Conservation (phyloP, 1,140 invertebrate species). For the Sweltsa coloradensis region DNA sequence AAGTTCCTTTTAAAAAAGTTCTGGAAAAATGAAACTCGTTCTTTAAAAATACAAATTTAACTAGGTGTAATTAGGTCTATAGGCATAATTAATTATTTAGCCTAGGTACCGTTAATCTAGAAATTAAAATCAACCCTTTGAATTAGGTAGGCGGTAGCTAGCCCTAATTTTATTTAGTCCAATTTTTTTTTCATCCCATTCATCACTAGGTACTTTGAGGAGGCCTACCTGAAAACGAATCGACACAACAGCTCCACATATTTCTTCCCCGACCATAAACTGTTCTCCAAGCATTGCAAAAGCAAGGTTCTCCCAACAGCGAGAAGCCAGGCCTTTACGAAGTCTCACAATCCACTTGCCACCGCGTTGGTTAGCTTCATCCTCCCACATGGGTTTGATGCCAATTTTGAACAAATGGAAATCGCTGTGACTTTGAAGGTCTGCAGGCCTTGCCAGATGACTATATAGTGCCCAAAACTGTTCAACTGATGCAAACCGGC, state of each 20-base stretch:
- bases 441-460: conserved; percentile 76
- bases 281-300: conserved; percentile 97
- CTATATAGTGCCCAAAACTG: conserved; percentile 95
- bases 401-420: conserved; percentile 97
- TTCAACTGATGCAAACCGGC: conserved; percentile 80
- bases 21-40: too few species aligned
- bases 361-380: conserved; percentile 85
- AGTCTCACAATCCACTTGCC: conserved; percentile 95
- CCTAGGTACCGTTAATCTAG: too few species aligned
- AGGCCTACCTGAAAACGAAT: conserved; percentile 71
- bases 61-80: too few species aligned
- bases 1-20: too few species aligned
- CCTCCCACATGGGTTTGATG: conserved; percentile 98
- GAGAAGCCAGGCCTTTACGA: conserved; percentile 85
- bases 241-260: conserved; percentile 95
- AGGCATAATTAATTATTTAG: too few species aligned
- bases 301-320: conserved; percentile 97
- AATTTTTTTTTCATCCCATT: not conserved
- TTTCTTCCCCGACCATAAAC: conserved; percentile 97
- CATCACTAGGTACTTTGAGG: not conserved
- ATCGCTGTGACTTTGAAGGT: conserved; percentile 83
- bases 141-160: too few species aligned
- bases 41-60: too few species aligned
- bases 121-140: too few species aligned
- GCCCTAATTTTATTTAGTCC: not conserved